phyloP scores from a whole-genome alignment of 2,797 vertebrate genomes.

The Pseudochaenichthys georgianus region DNA sequence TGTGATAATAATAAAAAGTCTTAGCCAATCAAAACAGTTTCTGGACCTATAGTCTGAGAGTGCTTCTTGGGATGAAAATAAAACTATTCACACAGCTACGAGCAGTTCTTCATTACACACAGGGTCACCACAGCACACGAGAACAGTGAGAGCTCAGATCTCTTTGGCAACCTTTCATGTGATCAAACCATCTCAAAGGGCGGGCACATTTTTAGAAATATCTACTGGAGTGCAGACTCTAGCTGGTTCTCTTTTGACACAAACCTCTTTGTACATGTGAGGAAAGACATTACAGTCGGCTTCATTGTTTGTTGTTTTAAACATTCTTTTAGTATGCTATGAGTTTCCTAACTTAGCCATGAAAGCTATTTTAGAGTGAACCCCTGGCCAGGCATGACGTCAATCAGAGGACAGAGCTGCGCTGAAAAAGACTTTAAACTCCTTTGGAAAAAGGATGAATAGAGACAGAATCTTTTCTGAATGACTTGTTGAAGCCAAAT shows the following conservation, averaged over 20 bases:
- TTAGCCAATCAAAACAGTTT: conserved; percentile 67
- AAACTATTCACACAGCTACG: conserved; percentile 60
- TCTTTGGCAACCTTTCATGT: conserved; percentile 66
- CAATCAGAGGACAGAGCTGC: conserved; percentile 74
- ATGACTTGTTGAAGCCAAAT: conserved; percentile 45
- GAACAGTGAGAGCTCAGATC: conserved; percentile 59
- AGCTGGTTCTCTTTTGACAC: conserved; percentile 55
- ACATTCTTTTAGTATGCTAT: conserved; percentile 79
- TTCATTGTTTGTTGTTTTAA: conserved; percentile 80
- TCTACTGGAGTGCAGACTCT: conserved; percentile 58
- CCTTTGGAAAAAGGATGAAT: conserved; percentile 47
- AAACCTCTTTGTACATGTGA: conserved; percentile 68
- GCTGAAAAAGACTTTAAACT: conserved; percentile 69
- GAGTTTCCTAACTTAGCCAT: conserved; percentile 83
- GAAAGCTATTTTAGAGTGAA: conserved; percentile 83
- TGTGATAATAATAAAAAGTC: conserved; percentile 61
- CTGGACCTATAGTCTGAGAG: conserved; percentile 59
- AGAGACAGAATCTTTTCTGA: conserved; percentile 37
- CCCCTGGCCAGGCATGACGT: conserved; percentile 79
- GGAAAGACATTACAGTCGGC: conserved; percentile 70
- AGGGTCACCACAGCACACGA: conserved; percentile 53
- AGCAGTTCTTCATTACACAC: conserved; percentile 47
- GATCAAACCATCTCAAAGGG: conserved; percentile 58
- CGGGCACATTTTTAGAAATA: conserved; percentile 45
- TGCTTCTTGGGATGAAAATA: conserved; percentile 63